These are phyloP conservation scores for Odontocerum albicorne DNA, from an alignment of 2,888 invertebrate genomes.

Conservation along the genomic window DNA sequence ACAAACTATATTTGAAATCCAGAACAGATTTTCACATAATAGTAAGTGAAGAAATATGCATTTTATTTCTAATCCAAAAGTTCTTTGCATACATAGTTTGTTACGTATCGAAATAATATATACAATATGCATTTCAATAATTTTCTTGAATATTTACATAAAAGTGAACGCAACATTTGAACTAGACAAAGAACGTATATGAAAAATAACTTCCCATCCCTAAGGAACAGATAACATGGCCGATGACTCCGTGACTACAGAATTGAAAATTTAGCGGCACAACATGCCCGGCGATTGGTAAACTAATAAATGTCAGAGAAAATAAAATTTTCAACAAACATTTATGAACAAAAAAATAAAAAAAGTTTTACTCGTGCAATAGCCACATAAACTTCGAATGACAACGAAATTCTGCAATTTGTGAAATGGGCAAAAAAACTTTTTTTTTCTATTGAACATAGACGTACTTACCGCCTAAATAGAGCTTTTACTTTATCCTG, in stretches of 20 bases:
- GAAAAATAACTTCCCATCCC: too few species aligned
- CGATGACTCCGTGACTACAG: slow-evolving; percentile 28
- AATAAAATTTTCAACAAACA: slow-evolving; percentile 6
- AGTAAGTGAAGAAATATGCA: too few species aligned
- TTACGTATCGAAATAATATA: too few species aligned
- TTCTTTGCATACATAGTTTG: too few species aligned
- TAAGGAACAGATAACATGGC: slow-evolving; percentile 20
- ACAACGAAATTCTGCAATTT: slow-evolving; percentile 8
- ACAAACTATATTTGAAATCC: too few species aligned
- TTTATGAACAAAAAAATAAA: not conserved
- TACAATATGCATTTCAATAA: too few species aligned
- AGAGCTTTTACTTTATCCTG: slow-evolving; percentile 5
- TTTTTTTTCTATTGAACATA: slow-evolving; percentile 20
- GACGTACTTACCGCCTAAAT: slow-evolving; percentile 24
- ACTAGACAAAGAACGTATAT: too few species aligned
- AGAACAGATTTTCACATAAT: too few species aligned
- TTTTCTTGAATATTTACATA: too few species aligned
- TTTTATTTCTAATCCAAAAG: too few species aligned
- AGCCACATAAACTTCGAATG: slow-evolving; percentile 8
- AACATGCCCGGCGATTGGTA: slow-evolving; percentile 23
- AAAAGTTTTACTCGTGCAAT: too few species aligned
- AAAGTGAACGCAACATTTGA: too few species aligned
- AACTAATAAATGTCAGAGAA: slow-evolving; percentile 22
- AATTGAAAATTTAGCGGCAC: slow-evolving; percentile 26
- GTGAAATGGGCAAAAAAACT: slow-evolving; percentile 11